Evolutionary conservation across 2,113 vertebrate species (phyloP).

Genomic region (Uria aalge): DNA sequence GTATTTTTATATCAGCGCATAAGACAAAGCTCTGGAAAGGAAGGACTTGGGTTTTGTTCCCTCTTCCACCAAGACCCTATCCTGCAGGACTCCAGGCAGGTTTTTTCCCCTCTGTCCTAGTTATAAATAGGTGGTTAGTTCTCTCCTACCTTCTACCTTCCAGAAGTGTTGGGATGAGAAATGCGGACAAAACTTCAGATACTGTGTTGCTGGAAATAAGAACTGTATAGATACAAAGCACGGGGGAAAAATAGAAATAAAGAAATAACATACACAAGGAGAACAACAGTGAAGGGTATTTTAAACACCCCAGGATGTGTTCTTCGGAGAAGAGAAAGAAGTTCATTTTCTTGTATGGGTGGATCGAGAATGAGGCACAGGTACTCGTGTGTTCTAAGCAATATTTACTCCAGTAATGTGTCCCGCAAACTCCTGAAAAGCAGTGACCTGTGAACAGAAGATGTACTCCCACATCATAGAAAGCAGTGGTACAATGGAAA

Average conservation of each 20-base stretch:
- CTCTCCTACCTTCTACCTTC: not conserved
- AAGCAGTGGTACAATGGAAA: not conserved
- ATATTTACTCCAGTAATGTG: not conserved
- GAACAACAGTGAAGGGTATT: not conserved
- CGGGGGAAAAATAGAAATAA: rapidly evolving
- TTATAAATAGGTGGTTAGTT: not conserved
- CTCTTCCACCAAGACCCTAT: not conserved
- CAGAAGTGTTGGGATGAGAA: not conserved
- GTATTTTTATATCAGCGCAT: not conserved
- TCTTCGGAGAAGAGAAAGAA: not conserved
- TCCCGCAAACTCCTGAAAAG: not conserved
- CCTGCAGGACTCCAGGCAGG: not conserved
- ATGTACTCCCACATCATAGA: not conserved
- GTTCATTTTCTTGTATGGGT: not conserved
- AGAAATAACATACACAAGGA: not conserved
- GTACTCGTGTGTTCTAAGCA: not conserved
- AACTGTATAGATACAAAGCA: rapidly evolving
- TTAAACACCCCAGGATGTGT: not conserved
- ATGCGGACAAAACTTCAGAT: not conserved
- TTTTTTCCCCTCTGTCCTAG: not conserved
- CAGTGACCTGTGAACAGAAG: not conserved
- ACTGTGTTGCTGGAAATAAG: not conserved
- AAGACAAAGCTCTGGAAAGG: not conserved
- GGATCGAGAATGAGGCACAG: not conserved
- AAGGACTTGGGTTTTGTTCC: not conserved